Percentiles rank a stretch among this genome's conserved stretches.
Evolutionary conservation across 2,797 vertebrate genomes (phyloP).

Genomic region (Ataeniobius toweri): DNA sequence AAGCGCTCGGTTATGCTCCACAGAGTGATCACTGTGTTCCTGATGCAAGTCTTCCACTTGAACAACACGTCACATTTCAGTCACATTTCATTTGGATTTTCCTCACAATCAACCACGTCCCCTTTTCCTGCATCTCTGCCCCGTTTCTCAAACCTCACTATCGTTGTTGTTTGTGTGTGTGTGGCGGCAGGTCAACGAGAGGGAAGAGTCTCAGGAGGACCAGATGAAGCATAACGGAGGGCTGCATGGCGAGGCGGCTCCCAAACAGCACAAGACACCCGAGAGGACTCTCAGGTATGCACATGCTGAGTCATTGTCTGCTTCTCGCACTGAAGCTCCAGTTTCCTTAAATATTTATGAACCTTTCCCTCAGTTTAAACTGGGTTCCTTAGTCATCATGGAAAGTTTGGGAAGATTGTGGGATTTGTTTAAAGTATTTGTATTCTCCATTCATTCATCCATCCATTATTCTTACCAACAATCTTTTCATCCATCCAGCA

Average conservation of each 20-base stretch:
- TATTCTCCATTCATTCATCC: no score
- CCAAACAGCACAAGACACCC: slow-evolving; percentile 88
- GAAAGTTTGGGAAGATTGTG: not conserved
- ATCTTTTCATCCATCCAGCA: not conserved
- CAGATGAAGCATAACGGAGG: slow-evolving; percentile 90
- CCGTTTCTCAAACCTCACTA: not conserved
- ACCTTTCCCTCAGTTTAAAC: not conserved
- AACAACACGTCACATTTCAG: slow-evolving; percentile 44
- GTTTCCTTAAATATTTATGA: slow-evolving; percentile 31
- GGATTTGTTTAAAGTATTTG: no score
- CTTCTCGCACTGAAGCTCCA: slow-evolving; percentile 15
- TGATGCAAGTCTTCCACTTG: slow-evolving; percentile 58
- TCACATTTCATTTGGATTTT: slow-evolving; percentile 2
- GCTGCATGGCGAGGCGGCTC: slow-evolving; percentile 80
- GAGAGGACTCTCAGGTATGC: slow-evolving; percentile 90
- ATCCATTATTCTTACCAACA: no score
- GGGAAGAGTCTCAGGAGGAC: slow-evolving; percentile 80
- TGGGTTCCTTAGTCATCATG: not conserved
- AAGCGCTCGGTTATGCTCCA: slow-evolving; percentile 42
- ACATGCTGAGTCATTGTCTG: slow-evolving; percentile 13
- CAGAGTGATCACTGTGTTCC: slow-evolving; percentile 59
- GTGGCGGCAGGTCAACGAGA: slow-evolving; percentile 82
- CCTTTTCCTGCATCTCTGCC: not conserved
- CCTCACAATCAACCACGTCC: not conserved
- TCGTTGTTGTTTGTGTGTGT: slow-evolving; percentile 18